A percentile compares a stretch with the other conserved stretches of the same genome.
Evolutionary conservation across 1,140 invertebrate genomes (phyloP).

Genomic region (Brachionus rubens): DNA sequence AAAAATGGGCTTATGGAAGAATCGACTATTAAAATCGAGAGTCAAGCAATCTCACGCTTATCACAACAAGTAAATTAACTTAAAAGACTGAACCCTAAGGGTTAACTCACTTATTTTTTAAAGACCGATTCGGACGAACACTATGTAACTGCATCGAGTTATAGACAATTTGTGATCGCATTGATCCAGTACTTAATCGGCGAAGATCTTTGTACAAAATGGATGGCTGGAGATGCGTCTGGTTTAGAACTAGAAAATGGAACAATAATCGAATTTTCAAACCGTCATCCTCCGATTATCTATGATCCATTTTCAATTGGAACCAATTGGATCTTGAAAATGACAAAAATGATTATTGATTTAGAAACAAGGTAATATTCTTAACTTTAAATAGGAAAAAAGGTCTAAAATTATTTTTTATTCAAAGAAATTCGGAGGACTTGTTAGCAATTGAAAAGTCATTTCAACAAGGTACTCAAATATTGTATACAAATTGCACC

Average conservation of each 20-base stretch:
- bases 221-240: slow-evolving; percentile 23
- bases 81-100: no score
- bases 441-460: slow-evolving; percentile 37
- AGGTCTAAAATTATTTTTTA: neutral
- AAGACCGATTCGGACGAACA: neutral
- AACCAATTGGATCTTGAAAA: slow-evolving; percentile 22
- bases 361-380: neutral
- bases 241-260: slow-evolving; percentile 33
- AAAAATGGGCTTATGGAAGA: neutral
- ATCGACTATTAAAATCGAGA: neutral
- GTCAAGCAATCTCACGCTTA: neutral
- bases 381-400: neutral
- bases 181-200: slow-evolving; percentile 36
- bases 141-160: slow-evolving; percentile 29
- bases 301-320: slow-evolving; percentile 38
- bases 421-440: slow-evolving; percentile 21
- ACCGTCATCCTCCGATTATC: slow-evolving; percentile 18
- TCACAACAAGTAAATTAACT: neutral
- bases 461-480: slow-evolving; percentile 38
- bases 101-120: no score
- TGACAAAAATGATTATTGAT: neutral
- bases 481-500: slow-evolving; percentile 11
- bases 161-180: slow-evolving; percentile 39
- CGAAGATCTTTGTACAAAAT: neutral
- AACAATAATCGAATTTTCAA: neutral